Evolutionary conservation across 64 coral and sea anemone species (phyloP), one percentile per base, ranked within the genome.

Genomic region (Trachythela sp.): DNA sequence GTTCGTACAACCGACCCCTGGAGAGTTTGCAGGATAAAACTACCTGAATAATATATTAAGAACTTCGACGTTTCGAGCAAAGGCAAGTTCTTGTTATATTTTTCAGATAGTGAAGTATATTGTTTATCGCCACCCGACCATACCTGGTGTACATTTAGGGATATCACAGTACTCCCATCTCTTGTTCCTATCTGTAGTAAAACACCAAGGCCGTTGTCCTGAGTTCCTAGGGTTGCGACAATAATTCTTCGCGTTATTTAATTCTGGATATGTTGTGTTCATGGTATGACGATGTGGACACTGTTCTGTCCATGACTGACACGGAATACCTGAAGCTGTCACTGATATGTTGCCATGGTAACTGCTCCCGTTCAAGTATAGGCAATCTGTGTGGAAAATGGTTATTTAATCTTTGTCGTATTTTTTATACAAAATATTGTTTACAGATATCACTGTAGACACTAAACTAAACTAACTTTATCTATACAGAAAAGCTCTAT

Each of bases 281-380:
- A 88, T 92, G 48, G 84, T 48, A 84, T 97, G 95, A 42, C 95
- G 95, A 51, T 97, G 95, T 92, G 95, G 95, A 50, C 95, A 94
- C 27, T 97, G 95, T 24, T 92, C 91, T 50, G 64, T 92, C 95
- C 95, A 97, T 7, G 84, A 33, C 58, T 97, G 95, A 86, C 95
- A 97, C 18, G 83, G 84, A 24, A 64, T 56, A 72, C 91, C 88
- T 45, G 94, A 92, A 8, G 88, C 48, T 30, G 94, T 95, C 20
- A 95, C 30, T 11, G 54, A 92, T 17, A 91, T 83, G 39, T 90
- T 95, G 40, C 94, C 94, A 86, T 34, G 64, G 90, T 92, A 97
- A 18, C 89, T 86, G 48, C 90, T 14, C 0, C 89, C 92, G 41
- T 89, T 83, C 1, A 89, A 83, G 80, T 97, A 84, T 89, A 91